A percentile compares a stretch with the other conserved stretches of the same genome.
Conservation (phyloP, 2,797 vertebrate species). For the Brotula barbata region DNA sequence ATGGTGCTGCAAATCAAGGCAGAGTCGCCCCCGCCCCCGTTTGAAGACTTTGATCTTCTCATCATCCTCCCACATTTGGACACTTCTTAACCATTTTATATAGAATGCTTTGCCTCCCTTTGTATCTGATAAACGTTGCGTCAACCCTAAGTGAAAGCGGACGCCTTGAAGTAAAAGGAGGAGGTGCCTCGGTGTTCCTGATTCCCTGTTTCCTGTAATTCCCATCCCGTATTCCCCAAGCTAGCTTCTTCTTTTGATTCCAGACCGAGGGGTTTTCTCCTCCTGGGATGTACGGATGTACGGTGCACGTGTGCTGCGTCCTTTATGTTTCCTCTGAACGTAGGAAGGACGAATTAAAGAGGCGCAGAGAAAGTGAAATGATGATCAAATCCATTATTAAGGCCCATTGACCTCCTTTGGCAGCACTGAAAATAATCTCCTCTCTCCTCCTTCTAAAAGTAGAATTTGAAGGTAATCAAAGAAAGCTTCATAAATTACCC, state of each 20-base stretch:
- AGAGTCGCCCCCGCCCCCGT: too few relatives aligned
- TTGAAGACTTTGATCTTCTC: too few relatives aligned
- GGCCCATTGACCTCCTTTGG: slow-evolving; percentile 8
- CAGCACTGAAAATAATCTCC: neutral
- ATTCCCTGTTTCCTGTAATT: slow-evolving; percentile 33
- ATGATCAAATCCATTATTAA: slow-evolving; percentile 35
- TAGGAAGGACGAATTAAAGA: neutral
- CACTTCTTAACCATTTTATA: neutral
- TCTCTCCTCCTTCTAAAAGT: too few relatives aligned
- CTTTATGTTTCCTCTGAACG: slow-evolving; percentile 20
- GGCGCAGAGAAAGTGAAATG: slow-evolving; percentile 4
- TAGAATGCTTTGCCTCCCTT: too few relatives aligned
- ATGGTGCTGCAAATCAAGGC: too few relatives aligned
- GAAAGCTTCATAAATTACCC: slow-evolving; percentile 6
- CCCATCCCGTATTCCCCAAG: slow-evolving; percentile 30
- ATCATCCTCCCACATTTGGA: neutral
- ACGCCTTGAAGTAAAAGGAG: slow-evolving; percentile 12
- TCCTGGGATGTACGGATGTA: slow-evolving; percentile 15
- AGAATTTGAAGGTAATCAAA: slow-evolving; percentile 34
- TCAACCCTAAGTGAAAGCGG: neutral
- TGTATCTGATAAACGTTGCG: too few relatives aligned
- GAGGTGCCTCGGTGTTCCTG: slow-evolving; percentile 9
- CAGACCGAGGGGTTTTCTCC: slow-evolving; percentile 27
- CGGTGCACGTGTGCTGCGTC: slow-evolving; percentile 23
- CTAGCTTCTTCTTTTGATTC: slow-evolving; percentile 52